Base-by-base conservation (phyloP, 1,140 invertebrate genomes). In the Caenorhabditis brenneri region DNA sequence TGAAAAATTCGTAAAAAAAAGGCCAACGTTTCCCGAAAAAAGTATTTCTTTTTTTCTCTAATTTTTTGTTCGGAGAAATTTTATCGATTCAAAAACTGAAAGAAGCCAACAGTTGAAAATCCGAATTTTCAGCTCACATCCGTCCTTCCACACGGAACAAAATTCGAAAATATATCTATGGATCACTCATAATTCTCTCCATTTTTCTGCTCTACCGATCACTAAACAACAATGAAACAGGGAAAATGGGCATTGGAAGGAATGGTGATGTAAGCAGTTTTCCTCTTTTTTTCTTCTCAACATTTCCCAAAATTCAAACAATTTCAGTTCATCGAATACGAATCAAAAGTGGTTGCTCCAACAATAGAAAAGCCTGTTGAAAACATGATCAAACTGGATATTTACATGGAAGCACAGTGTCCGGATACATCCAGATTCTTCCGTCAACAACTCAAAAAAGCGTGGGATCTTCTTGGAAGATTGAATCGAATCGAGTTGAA, bases 321-420 rank as follows among this genome's bases (percentile, higher is more conserved):
- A 36, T 74, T 74, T 74, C 36, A 74, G 65, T 74, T 74, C n/a
- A 42, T 74, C 1, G 65, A 74, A 74, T 74, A 42, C 10, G 19
- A 42, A 12, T 22, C 65, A 74, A 65, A n/a, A 36, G 29, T 19
- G n/a, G 24, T 42, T 39, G 29, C 19, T 10, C 46, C 82, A 2
- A 31, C 22, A 19, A 27, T 42, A 31, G 79, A 33, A 51, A 82
- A 81, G 10, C 74, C 81, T 12, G 69, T 79, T 15, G 48, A 79
- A 22, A 86, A 85, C 51, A 82, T 80, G 15, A 85, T 88, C 1
- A 46, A 80, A 48, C 27, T 88, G 7, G 87, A 82, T 16, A 69
- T 90, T 81, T 89, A 87, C 65, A 88, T 89, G 88, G 89, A 90
- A 85, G 79, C 90, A 19, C 90, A 90, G 81, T 90, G 89, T 85